Percentiles rank a stretch among this genome's conserved stretches.
phyloP scores from a whole-genome alignment of 2,113 vertebrate genomes.

The Eonycteris spelaea region DNA sequence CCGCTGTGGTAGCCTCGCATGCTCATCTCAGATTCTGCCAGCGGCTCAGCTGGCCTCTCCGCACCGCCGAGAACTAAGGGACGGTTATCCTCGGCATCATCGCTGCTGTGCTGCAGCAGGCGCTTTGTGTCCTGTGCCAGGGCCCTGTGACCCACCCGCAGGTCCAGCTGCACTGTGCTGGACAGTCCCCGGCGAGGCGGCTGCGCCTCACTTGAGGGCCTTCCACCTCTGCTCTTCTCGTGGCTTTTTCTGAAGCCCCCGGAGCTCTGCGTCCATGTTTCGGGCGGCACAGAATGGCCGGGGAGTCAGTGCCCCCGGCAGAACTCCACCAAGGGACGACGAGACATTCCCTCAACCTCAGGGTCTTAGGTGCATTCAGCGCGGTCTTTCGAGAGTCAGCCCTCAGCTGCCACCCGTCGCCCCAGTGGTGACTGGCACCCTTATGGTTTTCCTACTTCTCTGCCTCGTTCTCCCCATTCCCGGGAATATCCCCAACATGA shows the following conservation, averaged over 20 bases:
- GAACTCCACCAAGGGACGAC: neutral
- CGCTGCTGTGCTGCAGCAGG: neutral
- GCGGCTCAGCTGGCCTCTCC: neutral
- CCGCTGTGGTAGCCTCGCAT: too few relatives aligned
- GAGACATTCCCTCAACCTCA: neutral
- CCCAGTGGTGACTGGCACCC: neutral
- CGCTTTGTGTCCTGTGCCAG: neutral
- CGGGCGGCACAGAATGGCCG: neutral
- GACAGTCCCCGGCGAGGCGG: neutral
- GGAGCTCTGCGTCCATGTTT: neutral
- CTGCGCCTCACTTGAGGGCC: neutral
- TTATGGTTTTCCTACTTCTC: neutral
- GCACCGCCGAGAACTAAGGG: neutral
- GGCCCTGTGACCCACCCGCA: neutral
- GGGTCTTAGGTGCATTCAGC: neutral
- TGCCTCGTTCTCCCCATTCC: too few relatives aligned
- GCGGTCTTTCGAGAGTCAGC: neutral
- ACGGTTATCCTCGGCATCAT: neutral
- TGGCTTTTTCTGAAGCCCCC: neutral
- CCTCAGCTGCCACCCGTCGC: neutral
- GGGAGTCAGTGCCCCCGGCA: neutral
- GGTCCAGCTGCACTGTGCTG: neutral
- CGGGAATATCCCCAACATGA: neutral
- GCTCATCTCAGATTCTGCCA: neutral
- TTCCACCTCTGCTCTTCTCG: neutral